These are phyloP conservation scores for Halyomorpha halys DNA, from an alignment of 1,140 invertebrate genomes.

Conservation along the genomic window DNA sequence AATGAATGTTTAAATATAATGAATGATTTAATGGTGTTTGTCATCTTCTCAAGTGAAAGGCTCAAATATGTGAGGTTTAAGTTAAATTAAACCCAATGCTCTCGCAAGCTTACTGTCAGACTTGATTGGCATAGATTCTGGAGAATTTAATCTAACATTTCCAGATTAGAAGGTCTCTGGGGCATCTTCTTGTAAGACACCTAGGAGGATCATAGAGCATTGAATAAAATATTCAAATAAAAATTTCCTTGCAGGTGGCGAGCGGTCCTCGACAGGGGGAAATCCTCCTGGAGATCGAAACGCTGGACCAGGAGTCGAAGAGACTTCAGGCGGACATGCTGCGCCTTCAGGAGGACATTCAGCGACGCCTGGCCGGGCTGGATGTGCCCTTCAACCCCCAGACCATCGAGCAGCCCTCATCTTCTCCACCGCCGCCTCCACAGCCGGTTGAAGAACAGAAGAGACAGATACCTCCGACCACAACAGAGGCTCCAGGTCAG, in stretches of 20 bases:
- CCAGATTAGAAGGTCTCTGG: too few relatives aligned
- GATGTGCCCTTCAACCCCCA: not conserved
- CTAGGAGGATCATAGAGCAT: too few relatives aligned
- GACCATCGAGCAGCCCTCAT: not conserved
- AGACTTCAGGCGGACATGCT: constrained; percentile 27
- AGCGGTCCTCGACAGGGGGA: constrained; percentile 1
- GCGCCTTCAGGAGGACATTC: constrained; percentile 30
- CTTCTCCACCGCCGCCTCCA: not conserved
- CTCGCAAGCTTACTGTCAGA: too few relatives aligned
- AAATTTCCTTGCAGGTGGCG: constrained; percentile 20
- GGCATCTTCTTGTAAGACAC: too few relatives aligned
- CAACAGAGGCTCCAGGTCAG: not conserved
- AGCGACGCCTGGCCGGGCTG: constrained; percentile 30
- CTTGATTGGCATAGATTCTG: too few relatives aligned
- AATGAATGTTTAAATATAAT: too few relatives aligned
- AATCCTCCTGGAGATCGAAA: constrained; percentile 23
- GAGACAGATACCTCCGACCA: constrained; percentile 12
- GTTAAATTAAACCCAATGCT: too few relatives aligned
- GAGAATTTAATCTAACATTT: too few relatives aligned
- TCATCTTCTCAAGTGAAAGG: too few relatives aligned
- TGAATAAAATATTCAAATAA: too few relatives aligned
- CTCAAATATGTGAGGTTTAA: too few relatives aligned
- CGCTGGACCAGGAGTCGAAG: constrained; percentile 24
- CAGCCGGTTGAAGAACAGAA: not conserved
- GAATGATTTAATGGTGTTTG: too few relatives aligned